Percentiles rank a stretch among this genome's conserved stretches.
Evolutionary conservation across 2,888 invertebrate species (phyloP).

Genomic region (Pseudeuparius sepicola): DNA sequence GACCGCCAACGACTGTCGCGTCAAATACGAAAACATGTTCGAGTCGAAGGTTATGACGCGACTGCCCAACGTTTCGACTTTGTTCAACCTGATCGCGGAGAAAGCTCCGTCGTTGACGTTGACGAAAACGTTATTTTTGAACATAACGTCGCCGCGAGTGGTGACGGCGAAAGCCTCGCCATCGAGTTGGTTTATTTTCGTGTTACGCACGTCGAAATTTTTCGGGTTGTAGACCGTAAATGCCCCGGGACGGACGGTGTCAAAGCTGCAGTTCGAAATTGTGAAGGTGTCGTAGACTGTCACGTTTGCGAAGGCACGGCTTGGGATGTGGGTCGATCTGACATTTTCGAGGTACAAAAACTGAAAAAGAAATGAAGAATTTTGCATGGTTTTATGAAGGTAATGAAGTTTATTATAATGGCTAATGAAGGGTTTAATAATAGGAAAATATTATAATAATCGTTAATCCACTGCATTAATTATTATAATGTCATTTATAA

Average conservation of each 20-base stretch:
- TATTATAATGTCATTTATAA: no score
- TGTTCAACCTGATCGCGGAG: slow-evolving; percentile 45
- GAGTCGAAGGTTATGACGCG: slow-evolving; percentile 50
- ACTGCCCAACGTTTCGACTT: slow-evolving; percentile 40
- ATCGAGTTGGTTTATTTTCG: slow-evolving; percentile 48
- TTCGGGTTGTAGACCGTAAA: slow-evolving; percentile 56
- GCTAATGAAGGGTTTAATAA: no score
- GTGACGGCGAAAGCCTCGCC: slow-evolving; percentile 55
- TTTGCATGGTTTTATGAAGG: no score
- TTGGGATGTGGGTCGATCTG: slow-evolving; percentile 50
- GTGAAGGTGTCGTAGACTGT: slow-evolving; percentile 56
- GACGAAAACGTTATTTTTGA: slow-evolving; percentile 55
- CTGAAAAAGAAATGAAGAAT: no score
- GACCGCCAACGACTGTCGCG: slow-evolving; percentile 49
- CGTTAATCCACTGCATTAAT: no score
- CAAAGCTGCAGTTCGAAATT: slow-evolving; percentile 55
- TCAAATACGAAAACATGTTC: slow-evolving; percentile 49
- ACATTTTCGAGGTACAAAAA: slow-evolving; percentile 56
- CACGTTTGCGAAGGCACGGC: slow-evolving; percentile 63
- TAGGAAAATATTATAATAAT: no score
- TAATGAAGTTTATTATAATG: no score
- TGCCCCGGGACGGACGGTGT: slow-evolving; percentile 55
- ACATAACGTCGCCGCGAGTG: slow-evolving; percentile 51
- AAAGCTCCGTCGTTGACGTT: slow-evolving; percentile 53
- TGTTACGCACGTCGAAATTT: slow-evolving; percentile 51